Base-by-base conservation (phyloP, 2,888 invertebrate genomes). In the Sialis lutaria region DNA sequence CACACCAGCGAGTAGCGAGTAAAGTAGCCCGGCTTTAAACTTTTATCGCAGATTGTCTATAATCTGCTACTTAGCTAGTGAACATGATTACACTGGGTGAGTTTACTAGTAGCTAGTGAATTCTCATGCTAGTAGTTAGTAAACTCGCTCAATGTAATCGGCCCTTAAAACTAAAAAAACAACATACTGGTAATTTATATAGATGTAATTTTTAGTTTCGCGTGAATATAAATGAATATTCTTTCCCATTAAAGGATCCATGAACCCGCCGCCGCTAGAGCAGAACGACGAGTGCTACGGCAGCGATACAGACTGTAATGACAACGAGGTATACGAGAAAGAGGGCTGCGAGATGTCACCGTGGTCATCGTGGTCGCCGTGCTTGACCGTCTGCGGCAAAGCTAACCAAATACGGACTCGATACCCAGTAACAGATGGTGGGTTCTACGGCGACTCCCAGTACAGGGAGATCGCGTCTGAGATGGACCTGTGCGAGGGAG, bases 341-440 rank as follows among this genome's bases (percentile, higher is more conserved):
- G 42, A 49, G 12, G 55, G 57, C 33, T 90, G 89, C 58, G 70
- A 69, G 6, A 75, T 80, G 48, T 73, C 77, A 0, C 63, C 72
- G 4, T 90, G 90, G 90, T 80, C 83, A 42, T 70, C 73, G 7
- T 90, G 89, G 86, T 79, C 84, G 2, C 79, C 85, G 2, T 90
- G 90, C 61, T 76, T 82, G 9, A 77, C 77, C 31, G 74, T 75
- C 0, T 91, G 90, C 60, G 89, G 87, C 1, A 79, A 78, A 53
- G 89, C 88, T 0, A 69, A 71, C 22, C 71, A 75, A 49, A 67
- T 74, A 54, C 72, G 85, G 46, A 73, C 74, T 40, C 67, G 82
- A 4, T 60, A 67, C 34, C 55, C 52, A 34, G 51, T 50, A 13
- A 50, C 49, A 2, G n/a, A 22, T 5, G 10, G 10, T 7, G 37